These are phyloP conservation scores for Meghimatium bilineatum DNA, from an alignment of 2,888 invertebrate genomes.

Conservation along the genomic window DNA sequence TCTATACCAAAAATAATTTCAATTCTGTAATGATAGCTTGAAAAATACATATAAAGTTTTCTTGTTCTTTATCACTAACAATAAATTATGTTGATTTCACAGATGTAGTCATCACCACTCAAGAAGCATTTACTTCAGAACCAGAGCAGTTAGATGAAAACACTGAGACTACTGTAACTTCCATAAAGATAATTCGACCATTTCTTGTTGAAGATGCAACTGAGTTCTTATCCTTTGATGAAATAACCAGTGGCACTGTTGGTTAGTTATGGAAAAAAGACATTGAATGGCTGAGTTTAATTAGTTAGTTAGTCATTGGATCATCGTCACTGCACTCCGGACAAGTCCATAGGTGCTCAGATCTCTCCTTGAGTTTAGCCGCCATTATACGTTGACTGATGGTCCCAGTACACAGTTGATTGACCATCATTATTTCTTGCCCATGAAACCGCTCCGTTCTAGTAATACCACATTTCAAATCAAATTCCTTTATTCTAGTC, in stretches of 20 bases:
- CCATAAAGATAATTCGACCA: neutral
- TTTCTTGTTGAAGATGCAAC: constrained; percentile 4
- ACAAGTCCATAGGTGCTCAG: too few species aligned
- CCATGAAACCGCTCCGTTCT: too few species aligned
- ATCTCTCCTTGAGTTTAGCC: too few species aligned
- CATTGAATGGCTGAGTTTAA: too few species aligned
- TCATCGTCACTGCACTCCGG: too few species aligned
- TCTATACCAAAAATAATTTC: neutral
- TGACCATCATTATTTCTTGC: too few species aligned
- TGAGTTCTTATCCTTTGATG: constrained; percentile 13
- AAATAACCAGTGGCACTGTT: constrained; percentile 16
- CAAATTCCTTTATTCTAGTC: too few species aligned
- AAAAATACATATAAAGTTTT: neutral
- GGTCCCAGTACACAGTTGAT: too few species aligned
- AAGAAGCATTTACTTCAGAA: neutral
- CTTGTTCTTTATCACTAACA: too few species aligned
- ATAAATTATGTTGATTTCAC: constrained; percentile 21
- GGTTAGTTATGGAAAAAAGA: constrained; percentile 24
- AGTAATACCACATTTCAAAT: too few species aligned
- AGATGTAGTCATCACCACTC: constrained; percentile 34
- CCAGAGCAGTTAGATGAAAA: neutral
- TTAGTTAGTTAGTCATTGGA: too few species aligned
- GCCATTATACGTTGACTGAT: too few species aligned
- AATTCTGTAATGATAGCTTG: neutral
- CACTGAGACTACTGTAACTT: constrained; percentile 17